Percentiles rank a stretch among this genome's conserved stretches.
Evolutionary conservation across 2,113 vertebrate species (phyloP).

Genomic region (Xiphophorus couchianus): DNA sequence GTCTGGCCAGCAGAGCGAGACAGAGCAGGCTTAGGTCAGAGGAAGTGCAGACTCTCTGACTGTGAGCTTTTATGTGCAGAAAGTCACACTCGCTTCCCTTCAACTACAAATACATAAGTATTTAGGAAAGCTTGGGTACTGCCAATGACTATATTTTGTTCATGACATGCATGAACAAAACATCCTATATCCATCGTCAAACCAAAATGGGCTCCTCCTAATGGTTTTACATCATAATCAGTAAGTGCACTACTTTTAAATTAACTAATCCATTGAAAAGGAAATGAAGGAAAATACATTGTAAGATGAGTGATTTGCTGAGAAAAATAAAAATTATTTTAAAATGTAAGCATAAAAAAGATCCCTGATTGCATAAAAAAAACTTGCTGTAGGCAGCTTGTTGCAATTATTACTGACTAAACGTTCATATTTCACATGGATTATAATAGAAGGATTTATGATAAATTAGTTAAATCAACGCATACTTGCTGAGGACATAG

Average conservation of each 20-base stretch:
- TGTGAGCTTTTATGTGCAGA: conserved; percentile 51
- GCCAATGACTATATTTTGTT: background rate
- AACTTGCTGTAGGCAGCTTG: too few species aligned
- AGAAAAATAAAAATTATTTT: too few species aligned
- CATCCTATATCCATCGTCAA: background rate
- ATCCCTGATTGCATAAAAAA: too few species aligned
- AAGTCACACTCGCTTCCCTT: conserved; percentile 42
- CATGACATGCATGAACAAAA: background rate
- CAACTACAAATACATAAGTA: background rate
- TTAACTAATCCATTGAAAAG: background rate
- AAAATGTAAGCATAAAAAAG: too few species aligned
- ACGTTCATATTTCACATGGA: too few species aligned
- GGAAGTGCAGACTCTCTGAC: conserved; percentile 59
- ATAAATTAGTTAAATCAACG: too few species aligned
- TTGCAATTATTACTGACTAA: too few species aligned
- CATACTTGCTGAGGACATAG: too few species aligned
- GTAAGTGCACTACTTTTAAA: background rate
- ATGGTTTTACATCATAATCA: background rate
- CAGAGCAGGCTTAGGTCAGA: conserved; percentile 53
- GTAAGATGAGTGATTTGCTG: too few species aligned
- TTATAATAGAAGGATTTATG: too few species aligned
- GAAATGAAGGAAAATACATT: background rate
- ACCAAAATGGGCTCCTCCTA: background rate
- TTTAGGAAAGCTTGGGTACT: background rate
- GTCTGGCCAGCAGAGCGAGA: conserved; percentile 53